phyloP scores from a whole-genome alignment of 37 sponge, comb jelly and placozoan species.

The Halisarca cf. caerulea region DNA sequence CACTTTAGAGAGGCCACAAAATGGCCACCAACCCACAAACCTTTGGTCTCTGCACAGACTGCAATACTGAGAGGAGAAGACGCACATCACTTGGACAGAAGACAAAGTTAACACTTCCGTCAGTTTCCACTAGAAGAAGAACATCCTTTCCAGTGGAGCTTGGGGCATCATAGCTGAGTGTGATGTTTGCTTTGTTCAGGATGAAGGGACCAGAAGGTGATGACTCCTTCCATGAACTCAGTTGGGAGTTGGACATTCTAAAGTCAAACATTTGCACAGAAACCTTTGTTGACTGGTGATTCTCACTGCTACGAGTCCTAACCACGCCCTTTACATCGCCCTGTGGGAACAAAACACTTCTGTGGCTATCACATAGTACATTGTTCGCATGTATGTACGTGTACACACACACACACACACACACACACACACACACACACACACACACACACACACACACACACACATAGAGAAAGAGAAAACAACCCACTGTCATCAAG shows the following conservation, averaged over 20 bases:
- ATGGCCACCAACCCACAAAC: too few relatives aligned
- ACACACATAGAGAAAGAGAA: too few relatives aligned
- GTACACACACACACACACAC: too few relatives aligned
- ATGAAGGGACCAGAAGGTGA: background rate
- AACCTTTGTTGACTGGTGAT: background rate
- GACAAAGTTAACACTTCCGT: constrained; percentile 21
- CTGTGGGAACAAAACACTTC: too few relatives aligned
- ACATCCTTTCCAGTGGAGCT: constrained; percentile 13
- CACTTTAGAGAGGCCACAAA: too few relatives aligned
- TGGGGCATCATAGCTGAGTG: background rate
- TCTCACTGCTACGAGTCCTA: background rate
- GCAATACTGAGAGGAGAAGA: constrained; percentile 45
- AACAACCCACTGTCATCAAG: too few relatives aligned
- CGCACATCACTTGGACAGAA: constrained; percentile 69
- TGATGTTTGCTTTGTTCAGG: background rate
- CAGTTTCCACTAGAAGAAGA: background rate
- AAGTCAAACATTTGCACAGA: background rate
- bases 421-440: too few relatives aligned
- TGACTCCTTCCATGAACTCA: background rate
- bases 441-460: too few relatives aligned
- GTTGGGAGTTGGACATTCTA: background rate
- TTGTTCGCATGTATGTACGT: too few relatives aligned
- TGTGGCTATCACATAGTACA: too few relatives aligned
- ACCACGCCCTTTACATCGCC: too few relatives aligned
- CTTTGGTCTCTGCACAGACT: constrained; percentile 29